Evolutionary conservation across 2,888 invertebrate genomes (phyloP).

Genomic region (Cabera pusaria): DNA sequence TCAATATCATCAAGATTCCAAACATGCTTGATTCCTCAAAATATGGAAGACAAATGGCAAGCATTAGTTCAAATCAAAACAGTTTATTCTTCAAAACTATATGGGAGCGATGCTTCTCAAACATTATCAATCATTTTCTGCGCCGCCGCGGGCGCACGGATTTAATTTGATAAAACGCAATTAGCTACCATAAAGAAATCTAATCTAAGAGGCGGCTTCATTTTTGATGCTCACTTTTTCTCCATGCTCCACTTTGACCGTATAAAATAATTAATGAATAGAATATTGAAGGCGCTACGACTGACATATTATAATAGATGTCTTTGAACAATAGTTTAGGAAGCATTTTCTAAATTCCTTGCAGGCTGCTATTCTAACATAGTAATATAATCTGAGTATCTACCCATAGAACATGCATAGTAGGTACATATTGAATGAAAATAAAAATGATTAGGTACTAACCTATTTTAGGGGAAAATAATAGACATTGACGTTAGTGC

Average conservation of each 20-base stretch:
- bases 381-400: too few relatives aligned
- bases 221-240: constrained; percentile 68
- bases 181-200: constrained; percentile 83
- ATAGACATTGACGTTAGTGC: too few relatives aligned
- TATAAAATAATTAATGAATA: constrained; percentile 41
- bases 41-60: constrained; percentile 66
- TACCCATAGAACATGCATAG: too few relatives aligned
- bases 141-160: constrained; percentile 55
- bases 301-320: neutral
- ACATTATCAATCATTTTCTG: constrained; percentile 76
- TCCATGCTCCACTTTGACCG: constrained; percentile 57
- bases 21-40: too few relatives aligned
- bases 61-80: constrained; percentile 75
- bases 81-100: constrained; percentile 81
- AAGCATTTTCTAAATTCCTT: too few relatives aligned
- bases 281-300: constrained; percentile 5
- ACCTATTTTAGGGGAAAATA: too few relatives aligned
- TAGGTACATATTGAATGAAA: too few relatives aligned
- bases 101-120: constrained; percentile 66
- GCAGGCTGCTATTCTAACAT: too few relatives aligned
- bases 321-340: constrained; percentile 2
- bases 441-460: too few relatives aligned
- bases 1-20: too few relatives aligned
- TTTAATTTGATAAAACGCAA: constrained; percentile 83
- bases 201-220: constrained; percentile 72